Evolutionary conservation across 2,888 invertebrate species (phyloP), one percentile per base, ranked within the genome.

Genomic region (Microchrysa polita): DNA sequence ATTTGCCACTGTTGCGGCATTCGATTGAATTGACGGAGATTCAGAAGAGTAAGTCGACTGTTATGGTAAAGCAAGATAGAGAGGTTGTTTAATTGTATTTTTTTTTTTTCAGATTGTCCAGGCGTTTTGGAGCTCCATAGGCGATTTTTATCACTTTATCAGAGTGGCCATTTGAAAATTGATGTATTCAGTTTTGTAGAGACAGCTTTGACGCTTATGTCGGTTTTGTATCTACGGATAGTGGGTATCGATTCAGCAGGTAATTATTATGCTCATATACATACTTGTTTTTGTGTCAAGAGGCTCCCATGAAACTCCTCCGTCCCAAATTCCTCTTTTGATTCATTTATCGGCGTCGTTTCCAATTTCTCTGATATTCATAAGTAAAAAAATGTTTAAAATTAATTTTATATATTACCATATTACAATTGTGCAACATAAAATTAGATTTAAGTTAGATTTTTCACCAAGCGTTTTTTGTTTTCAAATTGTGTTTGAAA

Each of bases 21-120:
- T 93, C 94, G 42, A 87, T 93, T 0, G 94, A 95, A 80, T 86
- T 95, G 27, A 83, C 90, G 73, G 94, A 95, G 85, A 91, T 95
- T 74, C 89, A 90, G 78, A 90, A 91, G 88, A 92, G 94, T 93
- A 81, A 81, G 84, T 79, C 57, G 72, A 48, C 27, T 34, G 27
- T n/a, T 48, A 55, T n/a, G 14, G 14, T 57, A 20, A 42, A 44
- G 65, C 20, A 22, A 18, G 5, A 10, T 18, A 22, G 40, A 55
- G 16, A 55, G 10, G 48, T 48, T n/a, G 16, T 18, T 2, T 53
- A 57, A 40, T 59, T 71, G n/a, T 40, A 7, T 34, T 22, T 27
- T 40, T 55, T 72, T 73, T 69, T 55, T n/a, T 85, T 14, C 83
- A 93, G 94, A 92, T 82, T 92, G 91, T 78, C 86, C 88, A 72